These are phyloP conservation scores for Percopsis transmontana DNA, from an alignment of 2,113 vertebrate species.

Conservation along the genomic window DNA sequence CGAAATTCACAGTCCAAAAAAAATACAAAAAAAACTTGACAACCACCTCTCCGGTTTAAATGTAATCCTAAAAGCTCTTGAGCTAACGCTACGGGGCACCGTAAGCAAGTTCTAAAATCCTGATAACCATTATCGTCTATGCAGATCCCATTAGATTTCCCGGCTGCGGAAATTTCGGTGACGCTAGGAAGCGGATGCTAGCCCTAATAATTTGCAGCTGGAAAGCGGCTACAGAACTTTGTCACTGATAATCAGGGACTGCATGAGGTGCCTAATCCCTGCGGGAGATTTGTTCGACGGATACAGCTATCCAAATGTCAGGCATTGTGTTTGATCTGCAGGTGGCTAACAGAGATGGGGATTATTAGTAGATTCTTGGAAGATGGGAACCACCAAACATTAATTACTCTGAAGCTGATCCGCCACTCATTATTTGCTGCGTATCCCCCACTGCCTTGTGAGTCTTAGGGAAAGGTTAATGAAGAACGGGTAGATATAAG, in stretches of 20 bases:
- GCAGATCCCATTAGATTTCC: neutral
- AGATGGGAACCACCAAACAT: conserved; percentile 40
- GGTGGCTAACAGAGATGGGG: conserved; percentile 22
- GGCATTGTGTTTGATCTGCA: conserved; percentile 40
- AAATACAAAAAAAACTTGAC: conserved; percentile 31
- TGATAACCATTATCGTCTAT: neutral
- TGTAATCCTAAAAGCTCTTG: conserved; percentile 6
- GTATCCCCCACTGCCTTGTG: conserved; percentile 56
- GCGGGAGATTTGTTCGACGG: conserved; percentile 15
- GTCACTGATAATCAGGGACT: conserved; percentile 27
- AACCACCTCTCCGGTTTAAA: conserved; percentile 6
- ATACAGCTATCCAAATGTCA: conserved; percentile 38
- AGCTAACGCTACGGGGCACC: neutral
- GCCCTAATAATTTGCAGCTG: neutral
- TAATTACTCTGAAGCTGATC: conserved; percentile 52
- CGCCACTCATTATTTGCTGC: conserved; percentile 59
- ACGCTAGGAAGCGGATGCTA: neutral
- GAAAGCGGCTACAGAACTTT: neutral
- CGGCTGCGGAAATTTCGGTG: neutral
- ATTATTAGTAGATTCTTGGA: conserved; percentile 32
- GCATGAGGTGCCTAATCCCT: neutral
- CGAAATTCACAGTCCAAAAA: conserved; percentile 37
- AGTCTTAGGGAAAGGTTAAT: conserved; percentile 70
- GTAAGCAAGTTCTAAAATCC: neutral
- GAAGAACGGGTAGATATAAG: conserved; percentile 51